Conservation (phyloP, 2,797 vertebrate genomes). For the Clarias laeviceps region DNA sequence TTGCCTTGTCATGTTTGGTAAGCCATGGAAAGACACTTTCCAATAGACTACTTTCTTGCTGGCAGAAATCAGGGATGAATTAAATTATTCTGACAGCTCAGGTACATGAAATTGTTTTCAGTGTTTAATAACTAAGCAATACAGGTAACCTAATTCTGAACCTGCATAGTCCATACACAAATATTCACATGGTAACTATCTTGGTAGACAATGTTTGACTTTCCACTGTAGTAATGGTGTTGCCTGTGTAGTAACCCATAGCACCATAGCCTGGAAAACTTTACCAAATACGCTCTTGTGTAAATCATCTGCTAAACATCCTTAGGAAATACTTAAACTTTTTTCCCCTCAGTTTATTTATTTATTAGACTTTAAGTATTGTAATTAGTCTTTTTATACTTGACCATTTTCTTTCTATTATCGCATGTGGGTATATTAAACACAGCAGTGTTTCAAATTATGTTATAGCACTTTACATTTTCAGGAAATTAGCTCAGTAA, state of each 20-base stretch:
- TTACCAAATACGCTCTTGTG: background rate
- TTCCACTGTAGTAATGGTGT: background rate
- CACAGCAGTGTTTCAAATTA: background rate
- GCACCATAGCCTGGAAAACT: background rate
- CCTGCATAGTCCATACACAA: background rate
- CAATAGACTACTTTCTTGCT: background rate
- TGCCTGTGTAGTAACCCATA: background rate
- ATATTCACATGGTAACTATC: conserved; percentile 10
- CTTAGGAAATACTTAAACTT: conserved; percentile 5
- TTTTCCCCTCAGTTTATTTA: background rate
- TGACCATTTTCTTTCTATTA: background rate
- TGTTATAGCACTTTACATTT: conserved; percentile 5
- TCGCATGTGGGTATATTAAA: background rate
- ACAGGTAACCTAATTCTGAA: background rate
- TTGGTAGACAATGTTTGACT: background rate
- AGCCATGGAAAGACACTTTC: background rate
- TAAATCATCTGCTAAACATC: background rate
- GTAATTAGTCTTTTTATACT: background rate
- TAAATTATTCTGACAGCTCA: background rate
- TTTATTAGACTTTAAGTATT: conserved; percentile 4
- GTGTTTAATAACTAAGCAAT: background rate
- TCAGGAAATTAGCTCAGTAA: background rate
- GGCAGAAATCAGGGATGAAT: conserved; percentile 2
- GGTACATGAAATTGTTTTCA: background rate
- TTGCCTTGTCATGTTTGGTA: background rate